Percentiles rank a stretch among this genome's conserved stretches.
These are phyloP conservation scores for Phylloscopus trochiloides DNA, from an alignment of 2,113 vertebrate genomes.

Conservation along the genomic window DNA sequence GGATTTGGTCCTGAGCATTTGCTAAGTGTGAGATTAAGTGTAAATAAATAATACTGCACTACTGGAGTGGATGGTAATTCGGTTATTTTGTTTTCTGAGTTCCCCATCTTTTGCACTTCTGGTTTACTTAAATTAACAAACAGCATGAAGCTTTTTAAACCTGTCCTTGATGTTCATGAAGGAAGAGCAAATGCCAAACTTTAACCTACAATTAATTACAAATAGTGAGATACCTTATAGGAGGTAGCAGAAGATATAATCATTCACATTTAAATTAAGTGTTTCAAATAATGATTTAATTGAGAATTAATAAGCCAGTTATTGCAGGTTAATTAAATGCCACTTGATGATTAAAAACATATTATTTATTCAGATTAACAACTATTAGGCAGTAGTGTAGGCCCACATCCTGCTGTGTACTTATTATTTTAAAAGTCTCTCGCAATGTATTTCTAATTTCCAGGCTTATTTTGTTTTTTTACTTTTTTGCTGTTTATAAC, in stretches of 20 bases:
- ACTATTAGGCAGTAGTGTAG: constrained; percentile 35
- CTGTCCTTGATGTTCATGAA: neutral
- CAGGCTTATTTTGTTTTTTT: neutral
- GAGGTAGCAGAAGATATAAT: constrained; percentile 34
- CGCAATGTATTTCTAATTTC: constrained; percentile 41
- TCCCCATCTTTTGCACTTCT: constrained; percentile 20
- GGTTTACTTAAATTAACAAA: constrained; percentile 39
- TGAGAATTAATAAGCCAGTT: constrained; percentile 68
- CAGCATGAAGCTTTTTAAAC: constrained; percentile 36
- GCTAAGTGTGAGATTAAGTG: neutral
- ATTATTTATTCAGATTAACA: constrained; percentile 77
- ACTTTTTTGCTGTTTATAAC: neutral
- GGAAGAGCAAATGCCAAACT: constrained; percentile 16
- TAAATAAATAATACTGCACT: neutral
- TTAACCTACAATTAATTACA: constrained; percentile 33
- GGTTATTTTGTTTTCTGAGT: constrained; percentile 37
- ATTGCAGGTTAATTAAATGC: constrained; percentile 73
- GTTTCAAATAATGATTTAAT: constrained; percentile 69
- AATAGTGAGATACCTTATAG: constrained; percentile 11
- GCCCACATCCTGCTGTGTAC: constrained; percentile 43
- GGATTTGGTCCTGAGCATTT: neutral
- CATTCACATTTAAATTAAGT: constrained; percentile 57
- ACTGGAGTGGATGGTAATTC: neutral
- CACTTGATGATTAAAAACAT: constrained; percentile 72
- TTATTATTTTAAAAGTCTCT: constrained; percentile 48